A percentile compares a stretch with the other conserved stretches of the same genome.
Conservation (phyloP, 2,888 invertebrate genomes). For the Aplocera efformata region DNA sequence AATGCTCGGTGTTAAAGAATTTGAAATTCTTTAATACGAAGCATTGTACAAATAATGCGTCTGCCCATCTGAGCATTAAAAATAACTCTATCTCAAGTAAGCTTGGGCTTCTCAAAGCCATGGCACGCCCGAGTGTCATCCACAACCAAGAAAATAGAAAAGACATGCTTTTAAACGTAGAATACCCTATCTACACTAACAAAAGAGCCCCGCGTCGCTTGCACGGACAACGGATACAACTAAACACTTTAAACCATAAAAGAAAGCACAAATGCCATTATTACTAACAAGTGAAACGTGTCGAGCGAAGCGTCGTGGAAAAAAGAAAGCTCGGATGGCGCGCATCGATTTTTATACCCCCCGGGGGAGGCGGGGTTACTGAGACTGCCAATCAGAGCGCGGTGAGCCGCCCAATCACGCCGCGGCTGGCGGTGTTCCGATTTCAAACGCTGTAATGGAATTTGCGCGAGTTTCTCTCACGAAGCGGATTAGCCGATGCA, state of each 20-base stretch:
- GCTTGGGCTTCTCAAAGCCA: slow-evolving; percentile 11
- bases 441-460: slow-evolving; percentile 75
- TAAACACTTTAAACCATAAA: slow-evolving; percentile 75
- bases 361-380: slow-evolving; percentile 68
- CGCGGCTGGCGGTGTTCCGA: slow-evolving; percentile 60
- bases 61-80: not conserved
- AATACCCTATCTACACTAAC: slow-evolving; percentile 61
- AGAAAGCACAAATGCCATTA: slow-evolving; percentile 72
- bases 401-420: slow-evolving; percentile 72
- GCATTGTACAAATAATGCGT: too few relatives aligned
- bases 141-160: slow-evolving; percentile 52
- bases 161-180: slow-evolving; percentile 61
- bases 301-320: slow-evolving; percentile 60
- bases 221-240: slow-evolving; percentile 70
- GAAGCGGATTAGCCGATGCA: slow-evolving; percentile 64
- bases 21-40: too few relatives aligned
- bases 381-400: slow-evolving; percentile 70
- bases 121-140: slow-evolving; percentile 38
- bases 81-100: slow-evolving; percentile 4
- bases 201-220: slow-evolving; percentile 66
- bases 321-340: slow-evolving; percentile 57
- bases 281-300: slow-evolving; percentile 71
- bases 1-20: too few relatives aligned
- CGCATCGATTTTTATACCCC: slow-evolving; percentile 79
- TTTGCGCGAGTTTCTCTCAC: slow-evolving; percentile 61